These are phyloP conservation scores for Rhegmatorhina hoffmannsi DNA, from an alignment of 2,113 vertebrate species.

Conservation along the genomic window DNA sequence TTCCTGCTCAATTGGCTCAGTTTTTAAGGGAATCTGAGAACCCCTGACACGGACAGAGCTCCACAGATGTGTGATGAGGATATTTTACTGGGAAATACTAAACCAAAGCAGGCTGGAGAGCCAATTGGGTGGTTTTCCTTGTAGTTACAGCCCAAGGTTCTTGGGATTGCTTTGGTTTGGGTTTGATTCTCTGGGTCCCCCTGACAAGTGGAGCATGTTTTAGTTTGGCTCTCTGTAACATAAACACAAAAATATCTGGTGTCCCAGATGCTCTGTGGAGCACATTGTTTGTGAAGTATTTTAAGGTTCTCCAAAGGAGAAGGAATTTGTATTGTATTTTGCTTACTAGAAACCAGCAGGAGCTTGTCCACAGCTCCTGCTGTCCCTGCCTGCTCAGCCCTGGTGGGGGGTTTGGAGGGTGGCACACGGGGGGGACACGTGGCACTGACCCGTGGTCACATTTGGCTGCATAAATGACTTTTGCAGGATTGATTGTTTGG, in stretches of 20 bases:
- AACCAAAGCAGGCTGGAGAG: not conserved
- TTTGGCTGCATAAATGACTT: not conserved
- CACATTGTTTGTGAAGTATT: not conserved
- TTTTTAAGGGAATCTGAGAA: not conserved
- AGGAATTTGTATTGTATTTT: not conserved
- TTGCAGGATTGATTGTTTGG: not conserved
- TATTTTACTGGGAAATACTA: not conserved
- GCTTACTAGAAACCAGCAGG: not conserved
- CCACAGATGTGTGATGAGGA: not conserved
- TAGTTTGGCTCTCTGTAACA: not conserved
- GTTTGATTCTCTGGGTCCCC: not conserved
- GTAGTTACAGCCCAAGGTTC: not conserved
- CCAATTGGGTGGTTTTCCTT: not conserved
- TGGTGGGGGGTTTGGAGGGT: not conserved
- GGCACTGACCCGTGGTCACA: not conserved
- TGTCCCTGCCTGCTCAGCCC: not conserved
- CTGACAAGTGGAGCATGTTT: not conserved
- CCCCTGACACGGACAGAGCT: not conserved
- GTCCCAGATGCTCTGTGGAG: not conserved
- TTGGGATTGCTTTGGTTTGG: not conserved
- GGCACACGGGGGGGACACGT: fast-evolving
- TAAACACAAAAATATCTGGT: not conserved
- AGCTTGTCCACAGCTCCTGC: not conserved
- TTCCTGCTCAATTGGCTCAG: not conserved
- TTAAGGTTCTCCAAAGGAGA: not conserved